phyloP scores from a whole-genome alignment of 2,797 vertebrate genomes.

The Chelon labrosus region DNA sequence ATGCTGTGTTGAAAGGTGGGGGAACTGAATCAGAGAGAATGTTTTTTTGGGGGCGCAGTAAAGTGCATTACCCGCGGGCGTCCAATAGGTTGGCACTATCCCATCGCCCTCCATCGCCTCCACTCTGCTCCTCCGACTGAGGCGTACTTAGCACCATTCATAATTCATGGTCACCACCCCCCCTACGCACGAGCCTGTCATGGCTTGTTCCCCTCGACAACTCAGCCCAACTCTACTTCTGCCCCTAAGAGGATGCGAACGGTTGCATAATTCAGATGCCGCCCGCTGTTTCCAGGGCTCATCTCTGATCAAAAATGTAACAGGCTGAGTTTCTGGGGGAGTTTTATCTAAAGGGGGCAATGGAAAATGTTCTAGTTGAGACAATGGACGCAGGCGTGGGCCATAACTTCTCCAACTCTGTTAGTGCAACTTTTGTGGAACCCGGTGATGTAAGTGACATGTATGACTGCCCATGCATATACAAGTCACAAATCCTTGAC shows the following conservation, averaged over 20 bases:
- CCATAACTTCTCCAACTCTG: slow-evolving; percentile 67
- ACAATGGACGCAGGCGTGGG: slow-evolving; percentile 62
- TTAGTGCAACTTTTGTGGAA: slow-evolving; percentile 61
- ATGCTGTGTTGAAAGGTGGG: slow-evolving; percentile 47
- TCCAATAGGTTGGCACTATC: slow-evolving; percentile 67
- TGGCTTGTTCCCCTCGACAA: slow-evolving; percentile 83
- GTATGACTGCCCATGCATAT: background rate
- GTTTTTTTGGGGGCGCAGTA: slow-evolving; percentile 63
- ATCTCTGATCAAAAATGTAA: slow-evolving; percentile 83
- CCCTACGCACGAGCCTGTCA: slow-evolving; percentile 79
- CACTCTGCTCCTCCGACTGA: slow-evolving; percentile 78
- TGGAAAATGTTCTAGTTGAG: slow-evolving; percentile 68
- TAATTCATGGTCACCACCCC: slow-evolving; percentile 84
- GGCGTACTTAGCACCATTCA: slow-evolving; percentile 84
- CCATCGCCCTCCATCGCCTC: slow-evolving; percentile 77
- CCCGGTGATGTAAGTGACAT: slow-evolving; percentile 30
- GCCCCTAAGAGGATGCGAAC: slow-evolving; percentile 78
- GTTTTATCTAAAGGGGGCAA: slow-evolving; percentile 69
- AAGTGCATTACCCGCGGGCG: slow-evolving; percentile 72
- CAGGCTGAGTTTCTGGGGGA: slow-evolving; percentile 72
- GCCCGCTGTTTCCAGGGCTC: slow-evolving; percentile 77
- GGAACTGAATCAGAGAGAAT: slow-evolving; percentile 42
- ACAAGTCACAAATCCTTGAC: background rate
- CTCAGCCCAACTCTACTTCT: slow-evolving; percentile 77
- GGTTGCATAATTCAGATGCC: slow-evolving; percentile 86